phyloP scores from a whole-genome alignment of 2,888 invertebrate species.

The Patella depressa region DNA sequence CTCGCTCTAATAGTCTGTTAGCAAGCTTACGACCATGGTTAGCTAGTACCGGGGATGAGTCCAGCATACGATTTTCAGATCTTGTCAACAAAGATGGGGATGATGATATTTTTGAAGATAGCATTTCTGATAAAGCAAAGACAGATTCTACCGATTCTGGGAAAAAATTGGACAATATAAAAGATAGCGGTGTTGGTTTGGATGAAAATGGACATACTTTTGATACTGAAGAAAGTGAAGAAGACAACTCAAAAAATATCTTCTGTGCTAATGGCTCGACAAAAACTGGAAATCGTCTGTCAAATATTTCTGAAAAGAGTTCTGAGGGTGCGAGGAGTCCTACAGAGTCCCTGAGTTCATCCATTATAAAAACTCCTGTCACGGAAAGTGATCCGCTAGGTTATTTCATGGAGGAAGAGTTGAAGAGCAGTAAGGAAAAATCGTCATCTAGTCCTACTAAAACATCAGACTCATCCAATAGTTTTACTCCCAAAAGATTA shows the following conservation, averaged over 20 bases:
- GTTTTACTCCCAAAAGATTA: conserved; percentile 7
- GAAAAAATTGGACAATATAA: conserved; percentile 38
- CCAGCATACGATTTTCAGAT: conserved; percentile 42
- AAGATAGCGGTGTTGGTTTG: conserved; percentile 55
- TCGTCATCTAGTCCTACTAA: conserved; percentile 13
- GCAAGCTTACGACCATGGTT: conserved; percentile 50
- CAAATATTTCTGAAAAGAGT: not conserved
- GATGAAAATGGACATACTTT: conserved; percentile 39
- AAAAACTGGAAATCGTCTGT: conserved; percentile 1
- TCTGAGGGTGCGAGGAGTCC: conserved; percentile 10
- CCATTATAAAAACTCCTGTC: conserved; percentile 81
- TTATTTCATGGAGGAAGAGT: conserved; percentile 74
- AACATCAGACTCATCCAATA: conserved; percentile 11
- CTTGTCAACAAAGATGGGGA: conserved; percentile 36
- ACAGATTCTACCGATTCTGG: conserved; percentile 19
- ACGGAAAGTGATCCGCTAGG: conserved; percentile 93
- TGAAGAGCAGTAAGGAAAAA: not conserved
- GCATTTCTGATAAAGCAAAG: conserved; percentile 26
- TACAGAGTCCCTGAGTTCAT: not conserved
- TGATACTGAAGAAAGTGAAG: conserved; percentile 11
- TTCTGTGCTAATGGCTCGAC: not conserved
- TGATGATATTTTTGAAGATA: conserved; percentile 34
- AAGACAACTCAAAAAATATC: conserved; percentile 6
- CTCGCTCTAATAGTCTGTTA: conserved; percentile 57
- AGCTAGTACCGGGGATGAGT: conserved; percentile 39